Evolutionary conservation across 1,140 invertebrate genomes (phyloP), one percentile per base, ranked within the genome.

Genomic region (Eumaeus atala): DNA sequence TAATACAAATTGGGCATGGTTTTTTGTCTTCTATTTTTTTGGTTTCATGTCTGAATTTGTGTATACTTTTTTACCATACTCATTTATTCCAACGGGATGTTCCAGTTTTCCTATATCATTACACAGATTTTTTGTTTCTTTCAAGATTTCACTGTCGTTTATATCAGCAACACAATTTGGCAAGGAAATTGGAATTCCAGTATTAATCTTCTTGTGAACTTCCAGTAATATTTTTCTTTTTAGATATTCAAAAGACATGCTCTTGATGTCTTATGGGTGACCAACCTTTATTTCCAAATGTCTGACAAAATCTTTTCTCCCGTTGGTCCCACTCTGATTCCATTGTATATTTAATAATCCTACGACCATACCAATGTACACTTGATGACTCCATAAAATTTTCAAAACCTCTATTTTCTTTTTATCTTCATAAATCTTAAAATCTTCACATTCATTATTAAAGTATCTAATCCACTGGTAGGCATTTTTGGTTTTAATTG

Each of bases 381-480:
- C n/a, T n/a, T n/a, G n/a, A n/a, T n/a, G n/a, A n/a, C n/a, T n/a
- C 42, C 18, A 74, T 35, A 28, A 28, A 28, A 28, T 28, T 28
- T 28, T 28, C 6, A 28, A 28, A 28, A 28, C 21, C n/a, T n/a
- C n/a, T n/a, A n/a, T 72, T 55, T 69, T 75, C 42, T 54, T 60
- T 52, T 48, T 54, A 54, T 72, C 64, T 66, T 67, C 52, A n/a
- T 34, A 17, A 33, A 74, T 66, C 9, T 66, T 11, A 14, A 67
- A 77, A 40, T 62, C 52, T 48, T 62, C 62, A 68, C 70, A 76
- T 60, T 76, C 61, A 48, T 52, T 70, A 18, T 66, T 53, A 35
- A 72, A 76, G 38, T 52, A 40, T 8, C 72, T 61, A 42, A 72
- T 65, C 69, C 70, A 73, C 42, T 71, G 66, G n/a, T n/a, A n/a